Percentiles rank a stretch among this genome's conserved stretches.
Conservation (phyloP, 2,888 invertebrate species). For the Tetranychus truncatus region DNA sequence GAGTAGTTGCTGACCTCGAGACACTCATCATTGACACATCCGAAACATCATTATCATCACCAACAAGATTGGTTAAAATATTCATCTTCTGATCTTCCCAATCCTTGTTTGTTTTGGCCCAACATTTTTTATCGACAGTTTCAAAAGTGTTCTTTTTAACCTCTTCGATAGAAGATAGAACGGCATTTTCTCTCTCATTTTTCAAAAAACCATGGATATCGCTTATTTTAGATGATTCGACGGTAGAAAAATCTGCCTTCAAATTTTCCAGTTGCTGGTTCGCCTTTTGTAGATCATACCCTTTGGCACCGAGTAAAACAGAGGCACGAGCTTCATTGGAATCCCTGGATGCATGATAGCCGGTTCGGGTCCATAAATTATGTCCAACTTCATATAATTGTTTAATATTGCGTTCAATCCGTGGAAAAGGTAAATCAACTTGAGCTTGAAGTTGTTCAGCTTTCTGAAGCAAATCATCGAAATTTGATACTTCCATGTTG, state of each 20-base stretch:
- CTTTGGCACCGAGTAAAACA: slow-evolving; percentile 69
- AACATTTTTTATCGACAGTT: slow-evolving; percentile 40
- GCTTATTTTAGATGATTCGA: slow-evolving; percentile 40
- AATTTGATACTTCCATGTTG: slow-evolving; percentile 18
- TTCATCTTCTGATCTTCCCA: slow-evolving; percentile 82
- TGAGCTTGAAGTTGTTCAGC: slow-evolving; percentile 79
- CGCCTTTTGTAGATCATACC: slow-evolving; percentile 79
- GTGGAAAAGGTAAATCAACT: slow-evolving; percentile 42
- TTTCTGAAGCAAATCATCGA: slow-evolving; percentile 61
- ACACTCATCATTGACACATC: too few species aligned
- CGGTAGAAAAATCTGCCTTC: slow-evolving; percentile 45
- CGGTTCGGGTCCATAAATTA: slow-evolving; percentile 66
- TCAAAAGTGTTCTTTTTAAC: slow-evolving; percentile 52
- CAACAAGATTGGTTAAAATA: slow-evolving; percentile 61
- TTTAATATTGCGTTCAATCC: slow-evolving; percentile 66
- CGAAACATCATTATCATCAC: not conserved
- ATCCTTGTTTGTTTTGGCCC: slow-evolving; percentile 62
- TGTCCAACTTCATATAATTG: slow-evolving; percentile 81
- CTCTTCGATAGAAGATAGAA: slow-evolving; percentile 72
- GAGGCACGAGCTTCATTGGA: slow-evolving; percentile 74
- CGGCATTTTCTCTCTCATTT: slow-evolving; percentile 83
- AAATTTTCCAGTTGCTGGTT: slow-evolving; percentile 73
- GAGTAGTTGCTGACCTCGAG: not conserved
- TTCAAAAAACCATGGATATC: slow-evolving; percentile 73
- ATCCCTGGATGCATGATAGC: slow-evolving; percentile 44